Evolutionary conservation across 1,140 invertebrate genomes (phyloP), one percentile per base, ranked within the genome.

Genomic region (Stratiolaelaps scimitus): DNA sequence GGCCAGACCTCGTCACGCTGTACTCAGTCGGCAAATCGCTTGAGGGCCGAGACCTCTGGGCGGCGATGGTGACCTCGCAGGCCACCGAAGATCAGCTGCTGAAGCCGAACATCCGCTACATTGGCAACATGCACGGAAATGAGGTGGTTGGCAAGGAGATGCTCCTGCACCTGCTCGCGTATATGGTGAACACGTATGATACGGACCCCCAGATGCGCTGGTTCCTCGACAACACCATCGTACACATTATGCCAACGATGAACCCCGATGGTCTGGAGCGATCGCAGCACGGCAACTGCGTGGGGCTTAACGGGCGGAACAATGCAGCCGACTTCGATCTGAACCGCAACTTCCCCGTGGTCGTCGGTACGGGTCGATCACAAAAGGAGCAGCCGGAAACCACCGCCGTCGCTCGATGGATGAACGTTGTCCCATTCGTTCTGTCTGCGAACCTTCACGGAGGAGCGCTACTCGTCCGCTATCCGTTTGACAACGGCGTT

Each of bases 11-110:
- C 65, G 90, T 86, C 26, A 89, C 86, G 0, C 77, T 93, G 2
- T 93, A 93, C 76, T 90, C 88, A 20, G 90, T 93, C 69, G 92
- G 90, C 67, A 92, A 91, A 78, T 91, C 89, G 64, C 87, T 91
- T 1, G 85, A 92, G 83, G 88, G 86, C 68, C 82, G 89, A 34
- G 89, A 94, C 72, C 80, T 96, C 17, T 95, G 91, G 91, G 91
- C 94, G 28, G 85, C 95, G 83, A 88, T 94, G 53, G 86, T 96
- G 19, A 89, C 89, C 0, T 83, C 84, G 44, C 91, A 84, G 45
- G 90, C 85, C 0, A 86, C 86, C 75, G 88, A 88, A 75, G 90
- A 90, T 75, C 89, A 88, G 83, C 83, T 93, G 68, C 85, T 88
- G 43, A 89, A 89, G 72, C 89, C 89, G 2, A 87, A 92, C 73